phyloP scores from a whole-genome alignment of 2,113 vertebrate genomes.

The Heptranchias perlo region DNA sequence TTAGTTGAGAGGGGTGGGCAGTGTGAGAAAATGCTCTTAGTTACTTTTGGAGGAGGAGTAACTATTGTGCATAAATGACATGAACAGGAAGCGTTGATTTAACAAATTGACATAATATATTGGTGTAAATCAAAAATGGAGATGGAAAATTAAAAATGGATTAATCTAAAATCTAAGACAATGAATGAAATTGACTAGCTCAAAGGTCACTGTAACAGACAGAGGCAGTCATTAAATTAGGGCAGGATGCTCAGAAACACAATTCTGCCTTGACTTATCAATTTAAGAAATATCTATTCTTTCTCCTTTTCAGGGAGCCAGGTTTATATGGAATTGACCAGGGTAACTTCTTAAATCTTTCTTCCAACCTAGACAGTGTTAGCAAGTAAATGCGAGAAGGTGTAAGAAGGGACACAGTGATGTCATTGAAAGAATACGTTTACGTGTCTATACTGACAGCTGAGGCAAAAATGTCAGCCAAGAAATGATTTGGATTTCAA shows the following conservation, averaged over 20 bases:
- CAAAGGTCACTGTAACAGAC: background rate
- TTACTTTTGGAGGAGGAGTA: background rate
- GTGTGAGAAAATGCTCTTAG: background rate
- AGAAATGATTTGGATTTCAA: background rate
- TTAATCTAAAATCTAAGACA: background rate
- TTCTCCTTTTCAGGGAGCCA: too few relatives aligned
- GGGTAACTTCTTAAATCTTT: background rate
- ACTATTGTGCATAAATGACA: background rate
- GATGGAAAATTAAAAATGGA: background rate
- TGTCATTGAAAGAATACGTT: background rate
- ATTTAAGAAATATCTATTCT: background rate
- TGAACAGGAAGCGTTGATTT: background rate
- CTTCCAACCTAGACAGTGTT: background rate
- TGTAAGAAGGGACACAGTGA: background rate
- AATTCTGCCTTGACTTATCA: background rate
- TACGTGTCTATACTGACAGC: background rate
- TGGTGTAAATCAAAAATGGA: background rate
- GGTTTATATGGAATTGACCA: background rate
- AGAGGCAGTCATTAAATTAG: background rate
- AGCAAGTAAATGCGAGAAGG: background rate
- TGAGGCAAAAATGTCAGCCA: background rate
- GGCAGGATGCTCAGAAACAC: background rate
- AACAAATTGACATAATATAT: too few relatives aligned
- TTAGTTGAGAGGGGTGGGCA: background rate
- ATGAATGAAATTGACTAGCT: background rate